These are phyloP conservation scores for Podotricha telesiphe DNA, from an alignment of 2,888 invertebrate genomes.

Conservation along the genomic window DNA sequence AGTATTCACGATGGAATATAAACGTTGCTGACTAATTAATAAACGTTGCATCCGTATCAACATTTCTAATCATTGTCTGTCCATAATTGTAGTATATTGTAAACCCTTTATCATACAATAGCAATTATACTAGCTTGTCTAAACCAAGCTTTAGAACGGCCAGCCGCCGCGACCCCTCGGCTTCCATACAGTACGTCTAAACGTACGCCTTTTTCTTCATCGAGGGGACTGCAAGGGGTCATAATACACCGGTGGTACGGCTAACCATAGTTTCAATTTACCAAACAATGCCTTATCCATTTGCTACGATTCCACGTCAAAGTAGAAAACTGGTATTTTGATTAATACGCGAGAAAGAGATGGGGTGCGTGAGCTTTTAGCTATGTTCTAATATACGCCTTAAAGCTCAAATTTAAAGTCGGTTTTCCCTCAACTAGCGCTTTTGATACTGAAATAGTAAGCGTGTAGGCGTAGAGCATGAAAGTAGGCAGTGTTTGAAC, in stretches of 20 bases:
- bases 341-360: conserved; percentile 83
- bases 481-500: conserved; percentile 81
- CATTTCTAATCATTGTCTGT: conserved; percentile 70
- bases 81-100: conserved; percentile 71
- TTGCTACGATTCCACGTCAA: conserved; percentile 82
- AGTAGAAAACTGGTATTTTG: conserved; percentile 82
- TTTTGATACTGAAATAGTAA: conserved; percentile 76
- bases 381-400: conserved; percentile 55
- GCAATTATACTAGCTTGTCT: conserved; percentile 76
- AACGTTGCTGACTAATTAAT: conserved; percentile 52
- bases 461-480: conserved; percentile 81
- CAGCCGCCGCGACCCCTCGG: conserved; percentile 45
- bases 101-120: conserved; percentile 69
- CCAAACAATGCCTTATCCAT: conserved; percentile 83
- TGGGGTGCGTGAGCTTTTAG: conserved; percentile 62
- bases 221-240: conserved; percentile 56
- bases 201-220: conserved; percentile 40
- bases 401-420: conserved; percentile 58
- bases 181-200: conserved; percentile 50
- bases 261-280: conserved; percentile 81
- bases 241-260: conserved; percentile 59
- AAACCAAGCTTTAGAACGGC: conserved; percentile 64
- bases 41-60: conserved; percentile 60
- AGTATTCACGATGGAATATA: conserved; percentile 49
- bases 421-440: conserved; percentile 56